Percentiles rank a stretch among this genome's conserved stretches.
These are phyloP conservation scores for Folsomia manolachei DNA, from an alignment of 2,888 invertebrate species.

Conservation along the genomic window DNA sequence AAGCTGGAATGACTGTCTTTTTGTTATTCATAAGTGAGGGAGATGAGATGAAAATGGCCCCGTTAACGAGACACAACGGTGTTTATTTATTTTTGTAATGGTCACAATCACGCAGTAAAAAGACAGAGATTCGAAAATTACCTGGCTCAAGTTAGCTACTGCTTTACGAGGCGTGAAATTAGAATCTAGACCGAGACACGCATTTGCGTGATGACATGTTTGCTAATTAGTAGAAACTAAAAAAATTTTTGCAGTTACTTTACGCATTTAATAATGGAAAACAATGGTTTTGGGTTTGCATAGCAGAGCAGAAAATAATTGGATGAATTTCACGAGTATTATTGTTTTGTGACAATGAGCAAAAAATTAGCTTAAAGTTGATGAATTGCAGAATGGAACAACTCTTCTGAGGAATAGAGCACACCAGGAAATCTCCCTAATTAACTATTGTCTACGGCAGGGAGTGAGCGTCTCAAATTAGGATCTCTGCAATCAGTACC, in stretches of 20 bases:
- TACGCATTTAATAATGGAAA: neutral
- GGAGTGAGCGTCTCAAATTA: neutral
- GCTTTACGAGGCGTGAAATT: neutral
- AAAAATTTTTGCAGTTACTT: neutral
- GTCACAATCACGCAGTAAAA: neutral
- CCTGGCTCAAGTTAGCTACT: neutral
- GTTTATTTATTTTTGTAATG: neutral
- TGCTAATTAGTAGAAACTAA: neutral
- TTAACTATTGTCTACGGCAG: constrained; percentile 1
- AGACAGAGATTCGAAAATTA: too few relatives aligned
- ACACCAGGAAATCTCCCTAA: constrained; percentile 17
- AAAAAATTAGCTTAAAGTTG: neutral
- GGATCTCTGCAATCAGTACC: neutral
- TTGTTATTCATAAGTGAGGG: too few relatives aligned
- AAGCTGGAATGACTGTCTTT: neutral
- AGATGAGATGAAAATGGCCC: too few relatives aligned
- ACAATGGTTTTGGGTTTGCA: neutral
- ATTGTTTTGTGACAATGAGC: neutral
- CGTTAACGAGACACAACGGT: neutral
- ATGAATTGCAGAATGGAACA: neutral
- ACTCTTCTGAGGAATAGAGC: neutral
- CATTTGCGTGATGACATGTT: neutral
- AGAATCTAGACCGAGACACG: neutral
- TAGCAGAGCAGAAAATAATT: neutral
- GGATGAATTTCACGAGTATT: neutral